Evolutionary conservation across 2,113 vertebrate species (phyloP).

Genomic region (Halichoeres trimaculatus): DNA sequence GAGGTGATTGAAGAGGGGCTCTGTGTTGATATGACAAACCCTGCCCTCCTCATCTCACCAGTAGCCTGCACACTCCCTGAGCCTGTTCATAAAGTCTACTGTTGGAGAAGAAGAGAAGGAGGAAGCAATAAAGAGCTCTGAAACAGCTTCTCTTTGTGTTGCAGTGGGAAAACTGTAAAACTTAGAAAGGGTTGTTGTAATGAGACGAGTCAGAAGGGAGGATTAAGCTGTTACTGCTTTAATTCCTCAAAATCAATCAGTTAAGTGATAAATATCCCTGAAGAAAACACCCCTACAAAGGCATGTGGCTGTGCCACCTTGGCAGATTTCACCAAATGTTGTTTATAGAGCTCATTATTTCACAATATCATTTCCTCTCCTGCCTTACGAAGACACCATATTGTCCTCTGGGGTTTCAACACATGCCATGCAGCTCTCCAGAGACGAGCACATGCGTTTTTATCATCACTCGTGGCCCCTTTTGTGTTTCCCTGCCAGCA

Average conservation of each 20-base stretch:
- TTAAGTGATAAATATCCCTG: conserved; percentile 12
- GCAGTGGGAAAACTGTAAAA: conserved; percentile 5
- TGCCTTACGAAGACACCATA: background rate
- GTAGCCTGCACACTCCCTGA: background rate
- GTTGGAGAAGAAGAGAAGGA: conserved; percentile 7
- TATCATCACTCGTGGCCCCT: conserved; percentile 10
- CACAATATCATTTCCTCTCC: background rate
- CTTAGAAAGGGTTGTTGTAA: conserved; percentile 5
- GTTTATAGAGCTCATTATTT: background rate
- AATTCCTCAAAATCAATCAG: conserved; percentile 18
- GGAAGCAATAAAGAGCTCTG: background rate
- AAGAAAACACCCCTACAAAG: conserved; percentile 12
- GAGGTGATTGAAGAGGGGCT: conserved; percentile 54
- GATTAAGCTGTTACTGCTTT: conserved; percentile 13
- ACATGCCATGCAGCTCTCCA: background rate
- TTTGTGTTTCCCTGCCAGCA: background rate
- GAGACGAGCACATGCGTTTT: conserved; percentile 1
- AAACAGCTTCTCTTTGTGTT: conserved; percentile 3
- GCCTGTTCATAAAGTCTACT: conserved; percentile 10
- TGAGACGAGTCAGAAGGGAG: conserved; percentile 25
- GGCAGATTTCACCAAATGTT: conserved; percentile 10
- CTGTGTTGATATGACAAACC: conserved; percentile 39
- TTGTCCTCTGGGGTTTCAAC: background rate
- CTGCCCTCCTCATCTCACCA: background rate
- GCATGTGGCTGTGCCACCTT: background rate